Conservation (phyloP, 2,797 vertebrate genomes). For the Xyrichtys novacula region DNA sequence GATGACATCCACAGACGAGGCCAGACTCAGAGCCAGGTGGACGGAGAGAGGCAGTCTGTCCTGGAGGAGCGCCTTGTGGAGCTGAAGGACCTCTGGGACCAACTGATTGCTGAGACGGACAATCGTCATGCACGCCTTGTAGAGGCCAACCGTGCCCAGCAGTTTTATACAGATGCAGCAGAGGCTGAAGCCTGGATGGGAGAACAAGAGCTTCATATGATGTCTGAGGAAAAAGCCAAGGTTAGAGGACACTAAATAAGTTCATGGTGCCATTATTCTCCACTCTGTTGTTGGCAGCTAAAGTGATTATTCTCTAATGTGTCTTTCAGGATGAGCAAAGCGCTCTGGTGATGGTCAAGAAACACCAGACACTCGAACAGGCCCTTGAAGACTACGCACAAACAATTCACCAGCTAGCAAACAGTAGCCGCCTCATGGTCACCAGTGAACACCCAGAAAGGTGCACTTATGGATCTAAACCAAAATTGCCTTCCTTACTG, state of each 20-base stretch:
- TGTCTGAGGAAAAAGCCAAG: constrained; percentile 97
- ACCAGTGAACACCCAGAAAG: constrained; percentile 92
- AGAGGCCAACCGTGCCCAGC: constrained; percentile 90
- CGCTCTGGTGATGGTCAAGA: constrained; percentile 94
- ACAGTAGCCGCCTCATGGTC: constrained; percentile 92
- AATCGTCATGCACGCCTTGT: constrained; percentile 87
- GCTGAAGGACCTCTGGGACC: constrained; percentile 89
- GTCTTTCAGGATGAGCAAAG: constrained; percentile 90
- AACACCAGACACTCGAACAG: constrained; percentile 92
- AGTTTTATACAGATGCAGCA: constrained; percentile 92
- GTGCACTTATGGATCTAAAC: constrained; percentile 65
- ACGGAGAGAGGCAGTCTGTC: constrained; percentile 80
- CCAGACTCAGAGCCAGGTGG: constrained; percentile 78
- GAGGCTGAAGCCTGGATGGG: constrained; percentile 98
- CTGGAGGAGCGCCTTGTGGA: constrained; percentile 85
- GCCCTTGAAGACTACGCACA: constrained; percentile 93
- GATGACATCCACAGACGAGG: constrained; percentile 89
- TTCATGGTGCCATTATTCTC: neutral
- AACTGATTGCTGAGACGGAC: constrained; percentile 88
- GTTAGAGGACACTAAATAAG: constrained; percentile 64
- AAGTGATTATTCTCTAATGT: constrained; percentile 2
- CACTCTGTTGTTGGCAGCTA: neutral
- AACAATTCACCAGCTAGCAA: constrained; percentile 91
- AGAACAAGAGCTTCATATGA: constrained; percentile 97
- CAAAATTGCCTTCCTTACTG: neutral